phyloP scores from a whole-genome alignment of 2,888 invertebrate genomes.

The Andrena bicolor region DNA sequence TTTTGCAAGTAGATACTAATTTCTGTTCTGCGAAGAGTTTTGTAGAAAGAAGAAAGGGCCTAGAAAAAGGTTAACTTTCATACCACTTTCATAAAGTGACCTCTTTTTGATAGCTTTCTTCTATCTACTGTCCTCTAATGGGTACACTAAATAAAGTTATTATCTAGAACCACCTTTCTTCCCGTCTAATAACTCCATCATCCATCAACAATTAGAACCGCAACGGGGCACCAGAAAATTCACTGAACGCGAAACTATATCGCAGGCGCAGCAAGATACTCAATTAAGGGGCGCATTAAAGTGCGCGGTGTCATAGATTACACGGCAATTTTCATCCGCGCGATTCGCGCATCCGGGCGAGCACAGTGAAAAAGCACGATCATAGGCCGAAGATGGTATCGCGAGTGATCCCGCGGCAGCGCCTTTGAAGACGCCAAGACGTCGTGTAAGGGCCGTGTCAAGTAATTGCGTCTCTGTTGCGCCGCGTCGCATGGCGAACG shows the following conservation, averaged over 20 bases:
- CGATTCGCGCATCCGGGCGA: slow-evolving; percentile 16
- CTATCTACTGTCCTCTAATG: not conserved
- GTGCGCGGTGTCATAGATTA: slow-evolving; percentile 43
- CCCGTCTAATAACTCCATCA: not conserved
- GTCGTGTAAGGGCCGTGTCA: slow-evolving; percentile 76
- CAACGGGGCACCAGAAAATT: not conserved
- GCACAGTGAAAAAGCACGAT: slow-evolving; percentile 34
- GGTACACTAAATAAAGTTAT: not conserved
- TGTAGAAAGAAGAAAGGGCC: no score
- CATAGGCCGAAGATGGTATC: slow-evolving; percentile 44
- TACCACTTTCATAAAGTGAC: not conserved
- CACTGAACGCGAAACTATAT: slow-evolving; percentile 4
- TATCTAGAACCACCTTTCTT: not conserved
- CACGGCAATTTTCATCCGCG: slow-evolving; percentile 46
- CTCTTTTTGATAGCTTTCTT: not conserved
- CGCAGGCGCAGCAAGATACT: slow-evolving; percentile 9
- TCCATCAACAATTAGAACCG: not conserved
- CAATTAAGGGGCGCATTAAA: slow-evolving; percentile 34
- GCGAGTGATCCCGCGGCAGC: slow-evolving; percentile 62
- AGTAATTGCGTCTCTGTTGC: slow-evolving; percentile 80
- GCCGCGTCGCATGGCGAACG: slow-evolving; percentile 52
- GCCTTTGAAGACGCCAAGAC: slow-evolving; percentile 76
- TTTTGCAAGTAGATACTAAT: no score
- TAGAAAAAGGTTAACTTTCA: not conserved
- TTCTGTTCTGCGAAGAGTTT: no score